phyloP scores from a whole-genome alignment of 2,797 vertebrate species.

The Fringilla coelebs region DNA sequence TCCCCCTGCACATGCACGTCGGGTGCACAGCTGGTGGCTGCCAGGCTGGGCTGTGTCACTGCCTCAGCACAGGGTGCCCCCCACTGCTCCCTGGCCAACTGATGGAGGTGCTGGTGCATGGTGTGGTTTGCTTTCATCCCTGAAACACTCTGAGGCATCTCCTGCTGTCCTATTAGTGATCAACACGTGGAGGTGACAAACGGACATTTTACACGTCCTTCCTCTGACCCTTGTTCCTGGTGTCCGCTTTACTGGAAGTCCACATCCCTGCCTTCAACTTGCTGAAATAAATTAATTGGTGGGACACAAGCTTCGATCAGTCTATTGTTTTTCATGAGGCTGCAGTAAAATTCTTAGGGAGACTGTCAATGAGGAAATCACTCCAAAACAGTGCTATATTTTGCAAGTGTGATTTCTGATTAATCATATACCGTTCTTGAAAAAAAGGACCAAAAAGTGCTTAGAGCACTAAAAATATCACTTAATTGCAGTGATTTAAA shows the following conservation, averaged over 20 bases:
- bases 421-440: neutral
- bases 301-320: neutral
- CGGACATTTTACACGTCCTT: neutral
- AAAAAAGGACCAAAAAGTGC: neutral
- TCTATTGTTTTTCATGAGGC: neutral
- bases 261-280: neutral
- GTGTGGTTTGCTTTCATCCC: neutral
- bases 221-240: conserved; percentile 20
- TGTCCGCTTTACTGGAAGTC: neutral
- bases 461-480: neutral
- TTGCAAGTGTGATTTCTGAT: neutral
- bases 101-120: neutral
- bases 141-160: neutral
- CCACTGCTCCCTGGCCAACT: accelerated
- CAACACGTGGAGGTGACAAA: neutral
- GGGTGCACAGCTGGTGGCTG: neutral
- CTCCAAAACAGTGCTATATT: neutral
- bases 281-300: neutral
- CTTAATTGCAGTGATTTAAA: neutral
- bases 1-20: accelerated
- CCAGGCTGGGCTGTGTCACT: neutral
- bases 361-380: neutral
- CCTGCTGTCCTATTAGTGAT: neutral
- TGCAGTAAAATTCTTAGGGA: neutral
- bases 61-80: neutral